A percentile compares a stretch with the other conserved stretches of the same genome.
Evolutionary conservation across 2,888 invertebrate genomes (phyloP).

Genomic region (Euclidia mi): DNA sequence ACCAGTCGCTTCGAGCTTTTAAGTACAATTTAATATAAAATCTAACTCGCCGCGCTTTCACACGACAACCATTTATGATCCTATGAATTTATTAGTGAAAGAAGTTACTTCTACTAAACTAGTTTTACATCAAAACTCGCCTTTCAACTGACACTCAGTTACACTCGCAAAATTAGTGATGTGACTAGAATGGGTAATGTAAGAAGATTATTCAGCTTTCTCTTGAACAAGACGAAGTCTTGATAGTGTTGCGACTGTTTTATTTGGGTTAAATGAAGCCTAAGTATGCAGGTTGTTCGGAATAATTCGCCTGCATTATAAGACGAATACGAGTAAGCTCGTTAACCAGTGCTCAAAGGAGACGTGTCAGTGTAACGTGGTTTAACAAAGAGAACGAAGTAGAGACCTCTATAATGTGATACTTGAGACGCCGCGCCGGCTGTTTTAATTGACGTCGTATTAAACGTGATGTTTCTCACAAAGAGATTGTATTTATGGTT

Average conservation of each 20-base stretch:
- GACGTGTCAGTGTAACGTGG: slow-evolving; percentile 35
- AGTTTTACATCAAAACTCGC: not conserved
- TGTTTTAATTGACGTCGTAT: not conserved
- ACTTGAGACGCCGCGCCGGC: not conserved
- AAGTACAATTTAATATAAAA: slow-evolving; percentile 29
- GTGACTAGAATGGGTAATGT: slow-evolving; percentile 4
- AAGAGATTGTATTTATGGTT: too few relatives aligned
- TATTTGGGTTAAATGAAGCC: slow-evolving; percentile 10
- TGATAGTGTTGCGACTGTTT: slow-evolving; percentile 10
- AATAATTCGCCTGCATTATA: slow-evolving; percentile 35
- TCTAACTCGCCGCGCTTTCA: slow-evolving; percentile 9
- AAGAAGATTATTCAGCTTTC: slow-evolving; percentile 11
- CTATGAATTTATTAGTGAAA: slow-evolving; percentile 19
- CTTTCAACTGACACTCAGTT: not conserved
- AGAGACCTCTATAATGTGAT: slow-evolving; percentile 10
- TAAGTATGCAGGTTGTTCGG: slow-evolving; percentile 17
- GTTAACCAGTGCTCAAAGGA: slow-evolving; percentile 38
- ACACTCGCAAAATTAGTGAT: slow-evolving; percentile 4
- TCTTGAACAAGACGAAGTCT: slow-evolving; percentile 22
- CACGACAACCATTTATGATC: slow-evolving; percentile 30
- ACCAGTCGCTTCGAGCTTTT: slow-evolving; percentile 20
- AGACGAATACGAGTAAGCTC: slow-evolving; percentile 40
- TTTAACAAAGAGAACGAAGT: slow-evolving; percentile 12
- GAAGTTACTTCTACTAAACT: slow-evolving; percentile 14
- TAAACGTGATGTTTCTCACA: too few relatives aligned